These are phyloP conservation scores for Tineola bisselliella DNA, from an alignment of 2,888 invertebrate genomes.

Conservation along the genomic window DNA sequence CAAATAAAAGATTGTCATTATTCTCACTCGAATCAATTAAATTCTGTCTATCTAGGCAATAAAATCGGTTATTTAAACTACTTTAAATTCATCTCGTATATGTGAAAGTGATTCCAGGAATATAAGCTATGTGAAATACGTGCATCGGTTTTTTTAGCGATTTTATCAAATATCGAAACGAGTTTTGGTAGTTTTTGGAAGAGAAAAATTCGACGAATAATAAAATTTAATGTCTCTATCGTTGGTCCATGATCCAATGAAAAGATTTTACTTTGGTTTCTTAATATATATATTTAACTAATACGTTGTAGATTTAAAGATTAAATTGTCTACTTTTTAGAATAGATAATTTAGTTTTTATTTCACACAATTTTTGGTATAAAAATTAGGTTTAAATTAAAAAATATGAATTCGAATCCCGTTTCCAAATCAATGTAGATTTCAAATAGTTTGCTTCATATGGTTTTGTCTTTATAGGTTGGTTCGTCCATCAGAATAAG, in stretches of 20 bases:
- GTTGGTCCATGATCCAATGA: not conserved
- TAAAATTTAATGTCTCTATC: constrained; percentile 46
- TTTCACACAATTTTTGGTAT: not conserved
- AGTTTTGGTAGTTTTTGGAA: constrained; percentile 26
- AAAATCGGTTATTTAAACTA: constrained; percentile 27
- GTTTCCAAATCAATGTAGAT: no score
- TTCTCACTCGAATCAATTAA: constrained; percentile 22
- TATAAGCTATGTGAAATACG: constrained; percentile 21
- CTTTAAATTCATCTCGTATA: constrained; percentile 26
- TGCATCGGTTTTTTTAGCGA: constrained; percentile 32
- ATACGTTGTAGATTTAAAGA: not conserved
- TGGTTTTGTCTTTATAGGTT: no score
- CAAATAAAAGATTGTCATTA: not conserved
- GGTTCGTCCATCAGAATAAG: no score
- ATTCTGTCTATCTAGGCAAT: constrained; percentile 28
- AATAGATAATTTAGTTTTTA: not conserved
- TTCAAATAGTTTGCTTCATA: no score
- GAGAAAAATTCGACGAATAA: constrained; percentile 33
- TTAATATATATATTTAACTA: not conserved
- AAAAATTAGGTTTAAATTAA: no score
- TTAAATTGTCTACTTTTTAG: not conserved
- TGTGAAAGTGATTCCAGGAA: constrained; percentile 25
- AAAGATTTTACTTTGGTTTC: not conserved
- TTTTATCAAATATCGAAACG: constrained; percentile 34
- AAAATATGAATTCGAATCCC: no score